Conservation (phyloP, 2,113 vertebrate genomes). For the Vicugna pacos region DNA sequence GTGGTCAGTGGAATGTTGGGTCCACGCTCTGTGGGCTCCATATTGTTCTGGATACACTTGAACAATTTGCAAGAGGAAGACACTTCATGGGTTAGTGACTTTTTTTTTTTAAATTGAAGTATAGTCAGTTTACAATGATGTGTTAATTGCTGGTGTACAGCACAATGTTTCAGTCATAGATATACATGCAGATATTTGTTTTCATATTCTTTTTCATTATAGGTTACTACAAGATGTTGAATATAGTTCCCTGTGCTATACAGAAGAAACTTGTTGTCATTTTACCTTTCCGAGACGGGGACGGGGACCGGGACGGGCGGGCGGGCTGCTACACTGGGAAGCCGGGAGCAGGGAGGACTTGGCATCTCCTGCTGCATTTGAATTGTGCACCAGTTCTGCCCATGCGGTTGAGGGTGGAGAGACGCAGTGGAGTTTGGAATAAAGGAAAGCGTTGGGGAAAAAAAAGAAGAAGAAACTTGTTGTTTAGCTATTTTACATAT, state of each 20-base stretch:
- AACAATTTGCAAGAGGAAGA: not conserved
- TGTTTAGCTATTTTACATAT: too few species aligned
- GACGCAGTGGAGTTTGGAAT: slow-evolving; percentile 34
- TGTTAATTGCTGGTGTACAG: too few species aligned
- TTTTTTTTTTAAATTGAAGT: too few species aligned
- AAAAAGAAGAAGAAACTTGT: too few species aligned
- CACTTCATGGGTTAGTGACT: not conserved
- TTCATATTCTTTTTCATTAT: too few species aligned
- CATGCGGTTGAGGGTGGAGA: not conserved
- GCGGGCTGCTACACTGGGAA: not conserved
- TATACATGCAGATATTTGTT: too few species aligned
- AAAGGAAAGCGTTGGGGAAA: not conserved
- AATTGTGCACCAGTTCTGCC: not conserved
- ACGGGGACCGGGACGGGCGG: not conserved
- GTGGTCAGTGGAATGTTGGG: not conserved
- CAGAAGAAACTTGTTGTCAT: not conserved
- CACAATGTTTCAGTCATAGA: too few species aligned
- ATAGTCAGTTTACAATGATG: too few species aligned
- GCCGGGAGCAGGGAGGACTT: not conserved
- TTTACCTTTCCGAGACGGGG: not conserved
- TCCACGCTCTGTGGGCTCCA: not conserved
- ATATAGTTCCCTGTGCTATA: too few species aligned
- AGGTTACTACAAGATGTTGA: too few species aligned
- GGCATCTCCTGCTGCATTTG: not conserved
- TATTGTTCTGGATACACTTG: not conserved